Evolutionary conservation across 1,140 invertebrate genomes (phyloP).

Genomic region (Trichonephila clavata): DNA sequence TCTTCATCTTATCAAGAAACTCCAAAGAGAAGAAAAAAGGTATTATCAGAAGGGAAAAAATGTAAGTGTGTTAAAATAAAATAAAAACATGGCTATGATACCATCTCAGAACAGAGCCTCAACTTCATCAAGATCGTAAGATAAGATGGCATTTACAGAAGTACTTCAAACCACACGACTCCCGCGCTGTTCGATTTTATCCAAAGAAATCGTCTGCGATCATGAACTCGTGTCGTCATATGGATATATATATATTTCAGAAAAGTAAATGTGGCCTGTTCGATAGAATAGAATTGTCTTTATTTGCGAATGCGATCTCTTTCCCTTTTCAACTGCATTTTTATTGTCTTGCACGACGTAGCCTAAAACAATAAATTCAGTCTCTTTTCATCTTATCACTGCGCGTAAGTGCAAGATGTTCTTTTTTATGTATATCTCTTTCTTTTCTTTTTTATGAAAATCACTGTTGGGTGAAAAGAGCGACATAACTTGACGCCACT

Average conservation of each 20-base stretch:
- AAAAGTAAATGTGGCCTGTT: neutral
- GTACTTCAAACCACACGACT: too few species aligned
- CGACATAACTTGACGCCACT: conserved; percentile 29
- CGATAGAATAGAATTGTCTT: neutral
- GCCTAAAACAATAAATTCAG: conserved; percentile 49
- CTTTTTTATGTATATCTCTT: neutral
- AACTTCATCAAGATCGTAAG: too few species aligned
- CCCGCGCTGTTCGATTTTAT: too few species aligned
- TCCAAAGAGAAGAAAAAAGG: too few species aligned
- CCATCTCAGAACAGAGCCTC: too few species aligned
- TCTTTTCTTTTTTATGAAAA: conserved; percentile 9
- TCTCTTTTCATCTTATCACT: conserved; percentile 39
- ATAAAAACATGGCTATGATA: too few species aligned
- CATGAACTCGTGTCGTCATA: too few species aligned
- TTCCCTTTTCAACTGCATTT: conserved; percentile 47
- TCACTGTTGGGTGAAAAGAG: conserved; percentile 44
- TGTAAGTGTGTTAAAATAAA: too few species aligned
- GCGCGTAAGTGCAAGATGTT: conserved; percentile 6
- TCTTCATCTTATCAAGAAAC: too few species aligned
- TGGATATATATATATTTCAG: neutral
- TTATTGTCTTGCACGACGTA: conserved; percentile 40
- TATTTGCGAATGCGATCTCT: conserved; percentile 20
- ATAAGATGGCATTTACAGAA: too few species aligned
- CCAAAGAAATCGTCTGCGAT: too few species aligned
- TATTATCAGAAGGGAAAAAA: too few species aligned